Conservation (phyloP, 2,888 invertebrate genomes). For the Troglohyphantes excavatus region DNA sequence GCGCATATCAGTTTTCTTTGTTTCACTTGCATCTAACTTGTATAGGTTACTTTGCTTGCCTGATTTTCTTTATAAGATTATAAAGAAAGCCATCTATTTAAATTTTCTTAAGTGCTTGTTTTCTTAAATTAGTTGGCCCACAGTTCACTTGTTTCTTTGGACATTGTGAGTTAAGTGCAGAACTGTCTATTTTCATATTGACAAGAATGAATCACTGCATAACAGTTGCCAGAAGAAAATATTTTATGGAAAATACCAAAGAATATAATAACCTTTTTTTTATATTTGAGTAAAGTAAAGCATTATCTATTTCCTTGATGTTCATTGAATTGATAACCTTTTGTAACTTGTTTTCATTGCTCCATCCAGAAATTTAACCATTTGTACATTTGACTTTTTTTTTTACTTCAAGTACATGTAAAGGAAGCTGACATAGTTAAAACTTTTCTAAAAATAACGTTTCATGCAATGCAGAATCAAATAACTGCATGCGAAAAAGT, state of each 20-base stretch:
- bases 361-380: no score
- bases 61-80: slow-evolving; percentile 4
- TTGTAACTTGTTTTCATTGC: no score
- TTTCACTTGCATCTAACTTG: slow-evolving; percentile 32
- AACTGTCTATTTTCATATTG: slow-evolving; percentile 38
- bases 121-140: slow-evolving; percentile 20
- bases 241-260: slow-evolving; percentile 13
- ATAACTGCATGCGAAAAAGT: no score
- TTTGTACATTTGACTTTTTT: no score
- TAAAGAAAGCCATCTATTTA: slow-evolving; percentile 3
- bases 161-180: slow-evolving; percentile 35
- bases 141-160: slow-evolving; percentile 16
- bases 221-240: not conserved
- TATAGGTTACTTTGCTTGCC: slow-evolving; percentile 23
- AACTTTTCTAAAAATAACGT: no score
- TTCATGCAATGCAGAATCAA: no score
- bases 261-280: not conserved
- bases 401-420: no score
- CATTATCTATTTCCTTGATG: no score
- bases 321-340: no score
- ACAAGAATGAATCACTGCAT: not conserved
- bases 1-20: slow-evolving; percentile 18
- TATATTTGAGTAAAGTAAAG: no score
- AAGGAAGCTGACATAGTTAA: no score
- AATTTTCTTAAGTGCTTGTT: slow-evolving; percentile 3